Evolutionary conservation across 2,888 invertebrate genomes (phyloP), one percentile per base, ranked within the genome.

Genomic region (Teleogryllus oceanicus): DNA sequence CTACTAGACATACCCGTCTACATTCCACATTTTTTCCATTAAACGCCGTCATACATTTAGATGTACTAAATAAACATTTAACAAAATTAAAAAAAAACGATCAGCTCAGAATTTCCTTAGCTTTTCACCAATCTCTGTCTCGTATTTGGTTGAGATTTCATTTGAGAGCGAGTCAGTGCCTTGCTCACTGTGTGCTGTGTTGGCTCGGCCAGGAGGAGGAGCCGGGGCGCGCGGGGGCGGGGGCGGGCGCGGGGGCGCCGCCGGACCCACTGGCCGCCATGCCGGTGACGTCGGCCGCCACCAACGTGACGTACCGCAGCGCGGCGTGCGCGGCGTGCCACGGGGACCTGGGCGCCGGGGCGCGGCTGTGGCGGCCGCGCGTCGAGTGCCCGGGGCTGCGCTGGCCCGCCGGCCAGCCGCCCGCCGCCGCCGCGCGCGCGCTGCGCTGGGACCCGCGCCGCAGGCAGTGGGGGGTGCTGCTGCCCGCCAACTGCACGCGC

Each of bases 261-360:
- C 80, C 78, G 76, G 87, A 87, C 83, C 87, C 87, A 11, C 81
- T 87, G 80, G 83, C 84, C 11, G 83, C 83, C 21, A 84, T 86
- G 80, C 87, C 87, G 8, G 85, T 87, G 50, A 87, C 87, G 11
- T 86, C 85, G 82, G 83, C 84, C 79, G 79, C 79, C 49, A 83
- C 86, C 1, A 84, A 86, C 11, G 81, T 86, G 79, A 87, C 87
- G 18, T 86, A 85, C 83, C 83, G 83, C 83, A 88, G 88, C 83
- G 84, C 85, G 76, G 86, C 85, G 84, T 89, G 88, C 82, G 88
- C 88, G 3, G 83, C 86, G 37, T 89, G 88, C 83, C 87, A 88
- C 83, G 84, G 84, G 3, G 88, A 88, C 81, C 80, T 83, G 18
- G 77, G 80, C 24, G 78, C 84, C 79, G 86, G 86, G 37, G 80